Evolutionary conservation across 2,888 invertebrate genomes (phyloP).

Genomic region (Adelphocoris suturalis): DNA sequence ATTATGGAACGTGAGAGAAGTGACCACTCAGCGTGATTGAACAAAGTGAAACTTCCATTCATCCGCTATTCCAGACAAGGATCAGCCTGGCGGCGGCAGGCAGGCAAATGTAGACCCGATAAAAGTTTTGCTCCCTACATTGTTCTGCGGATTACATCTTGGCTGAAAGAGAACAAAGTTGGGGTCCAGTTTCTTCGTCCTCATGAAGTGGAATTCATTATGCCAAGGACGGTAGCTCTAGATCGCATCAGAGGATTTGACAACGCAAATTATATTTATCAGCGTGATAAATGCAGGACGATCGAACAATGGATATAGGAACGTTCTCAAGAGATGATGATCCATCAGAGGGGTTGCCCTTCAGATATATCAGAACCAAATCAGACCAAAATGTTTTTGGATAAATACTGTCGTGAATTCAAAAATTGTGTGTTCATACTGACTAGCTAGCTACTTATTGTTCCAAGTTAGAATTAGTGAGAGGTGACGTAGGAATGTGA

Average conservation of each 20-base stretch:
- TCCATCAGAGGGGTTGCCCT: background rate
- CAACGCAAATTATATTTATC: background rate
- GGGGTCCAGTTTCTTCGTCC: background rate
- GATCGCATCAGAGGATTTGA: background rate
- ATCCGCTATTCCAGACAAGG: conserved; percentile 5
- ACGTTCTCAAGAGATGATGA: background rate
- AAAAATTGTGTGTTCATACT: no score
- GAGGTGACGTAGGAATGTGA: no score
- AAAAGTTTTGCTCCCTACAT: conserved; percentile 50
- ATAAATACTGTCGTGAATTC: no score
- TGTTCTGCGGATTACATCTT: conserved; percentile 47
- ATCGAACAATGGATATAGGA: background rate
- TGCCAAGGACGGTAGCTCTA: background rate
- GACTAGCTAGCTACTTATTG: no score
- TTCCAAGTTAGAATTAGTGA: no score
- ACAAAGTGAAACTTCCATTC: conserved; percentile 60
- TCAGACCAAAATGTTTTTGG: no score
- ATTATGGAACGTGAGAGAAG: background rate
- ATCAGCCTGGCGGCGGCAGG: conserved; percentile 52
- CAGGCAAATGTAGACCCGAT: conserved; percentile 41
- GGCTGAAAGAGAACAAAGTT: conserved; percentile 31
- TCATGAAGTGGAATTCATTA: conserved; percentile 15
- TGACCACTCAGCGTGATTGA: background rate
- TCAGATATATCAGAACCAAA: no score
- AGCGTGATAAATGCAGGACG: background rate